A percentile compares a stretch with the other conserved stretches of the same genome.
These are phyloP conservation scores for Atherinomorus stipes DNA, from an alignment of 2,113 vertebrate genomes.

Conservation along the genomic window DNA sequence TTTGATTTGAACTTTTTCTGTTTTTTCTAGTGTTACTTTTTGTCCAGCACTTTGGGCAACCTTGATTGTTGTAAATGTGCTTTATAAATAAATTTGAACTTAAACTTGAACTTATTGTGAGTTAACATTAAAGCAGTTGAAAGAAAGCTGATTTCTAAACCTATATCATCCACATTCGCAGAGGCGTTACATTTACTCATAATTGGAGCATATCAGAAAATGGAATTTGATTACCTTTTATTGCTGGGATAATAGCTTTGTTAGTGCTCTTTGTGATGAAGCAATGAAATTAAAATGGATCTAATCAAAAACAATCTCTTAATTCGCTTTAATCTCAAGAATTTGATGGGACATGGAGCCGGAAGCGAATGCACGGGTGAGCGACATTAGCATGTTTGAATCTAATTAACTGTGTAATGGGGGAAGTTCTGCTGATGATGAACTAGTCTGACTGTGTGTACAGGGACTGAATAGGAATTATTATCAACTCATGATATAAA, in stretches of 20 bases:
- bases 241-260: slow-evolving; percentile 62
- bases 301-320: slow-evolving; percentile 75
- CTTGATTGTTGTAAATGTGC: too few relatives aligned
- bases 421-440: slow-evolving; percentile 59
- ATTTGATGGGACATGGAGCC: slow-evolving; percentile 67
- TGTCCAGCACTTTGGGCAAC: too few relatives aligned
- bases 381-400: slow-evolving; percentile 64
- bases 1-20: too few relatives aligned
- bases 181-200: slow-evolving; percentile 50
- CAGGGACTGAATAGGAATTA: slow-evolving; percentile 34
- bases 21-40: too few relatives aligned
- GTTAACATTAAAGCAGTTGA: too few relatives aligned
- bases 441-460: slow-evolving; percentile 52
- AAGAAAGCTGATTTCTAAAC: neutral
- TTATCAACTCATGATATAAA: slow-evolving; percentile 36
- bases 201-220: slow-evolving; percentile 61
- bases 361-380: slow-evolving; percentile 59
- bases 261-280: slow-evolving; percentile 65
- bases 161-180: slow-evolving; percentile 5
- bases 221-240: slow-evolving; percentile 59
- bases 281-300: slow-evolving; percentile 66
- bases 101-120: too few relatives aligned
- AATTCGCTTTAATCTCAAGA: slow-evolving; percentile 69
- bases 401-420: slow-evolving; percentile 73
- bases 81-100: too few relatives aligned